Evolutionary conservation across 2,113 vertebrate genomes (phyloP), one percentile per base, ranked within the genome.

Genomic region (Pachycephala philippinensis): DNA sequence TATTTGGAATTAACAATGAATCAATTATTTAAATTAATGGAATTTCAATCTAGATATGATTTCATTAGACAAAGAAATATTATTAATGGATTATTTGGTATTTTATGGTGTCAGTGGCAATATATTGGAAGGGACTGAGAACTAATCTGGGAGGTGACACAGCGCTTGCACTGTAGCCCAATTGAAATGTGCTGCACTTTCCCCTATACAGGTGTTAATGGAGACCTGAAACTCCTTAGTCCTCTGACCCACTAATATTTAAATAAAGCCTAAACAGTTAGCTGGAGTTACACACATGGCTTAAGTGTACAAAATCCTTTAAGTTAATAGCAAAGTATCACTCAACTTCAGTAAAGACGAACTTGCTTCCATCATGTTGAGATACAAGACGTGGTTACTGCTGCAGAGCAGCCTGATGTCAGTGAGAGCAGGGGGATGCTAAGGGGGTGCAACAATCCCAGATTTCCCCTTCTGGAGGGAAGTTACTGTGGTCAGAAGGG

Each of bases 61-160:
- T 90, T 89, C 40, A 87, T 44, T 87, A 63, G 49, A 57, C 23
- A 71, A 83, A 85, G 19, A 96, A 89, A 81, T 85, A 87, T 57
- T 91, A 80, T 87, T 37, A 65, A 3, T 26, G 4, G 39, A 44
- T 80, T 90, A 59, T 80, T 77, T 90, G 28, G 24, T 45, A 72
- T 72, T 87, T 88, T 84, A 63, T 87, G 37, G 11, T 52, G 60
- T 57, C 53, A 90, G 24, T 15, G 5, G 35, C n/a, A 75, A 68
- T 47, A 66, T 19, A 54, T 10, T 20, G 15, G n/a, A 59, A 84
- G 21, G 18, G 23, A 50, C 18, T 66, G 26, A 63, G 49, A 65
- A 20, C 21, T 63, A 54, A 54, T 54, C 42, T 54, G 15, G 24
- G 40, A 54, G 15, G 23, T 45, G 27, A 87, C 45, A 45, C 15